phyloP scores from a whole-genome alignment of 2,797 vertebrate genomes.

The Eulemur albifrons region DNA sequence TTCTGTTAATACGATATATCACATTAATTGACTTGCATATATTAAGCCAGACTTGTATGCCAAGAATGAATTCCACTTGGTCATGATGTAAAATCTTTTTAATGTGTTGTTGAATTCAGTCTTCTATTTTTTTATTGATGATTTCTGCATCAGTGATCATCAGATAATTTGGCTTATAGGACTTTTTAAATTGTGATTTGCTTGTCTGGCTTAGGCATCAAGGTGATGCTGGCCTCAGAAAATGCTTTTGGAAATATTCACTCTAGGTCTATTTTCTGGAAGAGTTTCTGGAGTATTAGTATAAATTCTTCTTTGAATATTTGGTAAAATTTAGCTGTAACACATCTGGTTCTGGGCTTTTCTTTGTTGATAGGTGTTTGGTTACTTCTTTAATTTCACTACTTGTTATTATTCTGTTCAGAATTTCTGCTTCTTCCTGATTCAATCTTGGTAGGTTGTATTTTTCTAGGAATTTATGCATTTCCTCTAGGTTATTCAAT shows the following conservation, averaged over 20 bases:
- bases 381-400: neutral
- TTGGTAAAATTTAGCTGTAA: neutral
- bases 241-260: neutral
- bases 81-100: neutral
- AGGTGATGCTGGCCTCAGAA: neutral
- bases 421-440: neutral
- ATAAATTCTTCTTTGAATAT: neutral
- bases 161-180: neutral
- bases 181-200: neutral
- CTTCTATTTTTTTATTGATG: neutral
- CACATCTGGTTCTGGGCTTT: neutral
- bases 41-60: neutral
- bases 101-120: neutral
- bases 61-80: neutral
- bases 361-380: neutral
- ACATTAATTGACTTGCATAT: neutral
- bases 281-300: neutral
- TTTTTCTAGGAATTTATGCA: neutral
- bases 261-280: neutral
- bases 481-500: neutral
- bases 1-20: neutral
- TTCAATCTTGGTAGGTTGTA: neutral
- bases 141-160: neutral
- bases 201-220: neutral
- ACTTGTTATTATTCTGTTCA: neutral